phyloP scores from a whole-genome alignment of 2,113 vertebrate genomes.

The Centropus unirufus region DNA sequence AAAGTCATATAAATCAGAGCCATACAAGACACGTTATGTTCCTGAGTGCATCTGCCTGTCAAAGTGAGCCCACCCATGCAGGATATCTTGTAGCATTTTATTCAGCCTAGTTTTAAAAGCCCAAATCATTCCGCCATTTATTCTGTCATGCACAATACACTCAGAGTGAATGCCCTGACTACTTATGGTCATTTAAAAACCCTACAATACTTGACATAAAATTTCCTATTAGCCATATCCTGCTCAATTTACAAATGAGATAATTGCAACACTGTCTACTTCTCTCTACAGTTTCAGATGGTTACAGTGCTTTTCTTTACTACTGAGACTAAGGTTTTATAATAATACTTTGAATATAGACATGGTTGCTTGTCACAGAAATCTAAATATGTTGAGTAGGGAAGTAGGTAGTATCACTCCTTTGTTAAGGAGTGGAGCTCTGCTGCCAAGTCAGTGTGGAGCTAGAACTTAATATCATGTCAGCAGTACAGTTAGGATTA shows the following conservation, averaged over 20 bases:
- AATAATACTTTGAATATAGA: constrained; percentile 3
- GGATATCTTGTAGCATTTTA: constrained; percentile 37
- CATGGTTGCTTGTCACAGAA: background rate
- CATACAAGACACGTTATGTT: constrained; percentile 4
- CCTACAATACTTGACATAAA: constrained; percentile 1
- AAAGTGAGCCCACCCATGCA: constrained; percentile 54
- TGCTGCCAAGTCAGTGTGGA: background rate
- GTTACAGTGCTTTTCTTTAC: background rate
- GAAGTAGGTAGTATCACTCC: background rate
- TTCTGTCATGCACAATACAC: constrained; percentile 25
- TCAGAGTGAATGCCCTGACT: constrained; percentile 41
- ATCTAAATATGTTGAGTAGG: background rate
- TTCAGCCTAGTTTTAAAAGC: constrained; percentile 56
- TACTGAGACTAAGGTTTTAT: background rate
- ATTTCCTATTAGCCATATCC: constrained; percentile 18
- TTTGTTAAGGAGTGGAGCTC: background rate
- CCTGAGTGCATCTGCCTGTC: constrained; percentile 64
- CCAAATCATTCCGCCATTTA: constrained; percentile 61
- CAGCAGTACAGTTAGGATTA: background rate
- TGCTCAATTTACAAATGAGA: constrained; percentile 36
- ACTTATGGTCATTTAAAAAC: constrained; percentile 50
- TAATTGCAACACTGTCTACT: constrained; percentile 18
- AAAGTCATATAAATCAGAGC: constrained; percentile 46
- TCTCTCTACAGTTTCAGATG: constrained; percentile 17
- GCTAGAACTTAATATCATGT: background rate